These are phyloP conservation scores for Apostichopus parvimensis DNA, from an alignment of 35 echinoderm and acorn worm genomes.

Conservation along the genomic window DNA sequence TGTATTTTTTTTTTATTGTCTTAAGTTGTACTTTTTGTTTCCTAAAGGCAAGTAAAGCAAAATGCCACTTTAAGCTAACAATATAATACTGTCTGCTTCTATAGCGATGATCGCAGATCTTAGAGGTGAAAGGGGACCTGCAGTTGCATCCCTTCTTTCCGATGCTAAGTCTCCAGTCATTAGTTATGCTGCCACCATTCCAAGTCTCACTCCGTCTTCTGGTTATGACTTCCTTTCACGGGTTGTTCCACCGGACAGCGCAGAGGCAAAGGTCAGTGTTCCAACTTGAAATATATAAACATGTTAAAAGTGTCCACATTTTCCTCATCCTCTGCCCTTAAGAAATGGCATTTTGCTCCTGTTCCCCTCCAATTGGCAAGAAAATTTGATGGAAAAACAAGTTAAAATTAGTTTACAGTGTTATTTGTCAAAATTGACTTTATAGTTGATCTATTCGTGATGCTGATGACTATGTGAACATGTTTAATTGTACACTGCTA, in stretches of 20 bases:
- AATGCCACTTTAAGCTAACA: background rate
- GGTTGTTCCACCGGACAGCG: conserved; percentile 51
- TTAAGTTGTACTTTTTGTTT: background rate
- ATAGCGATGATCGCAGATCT: conserved; percentile 42
- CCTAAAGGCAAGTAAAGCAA: background rate
- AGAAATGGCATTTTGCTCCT: too few species aligned
- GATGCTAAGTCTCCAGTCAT: conserved; percentile 70
- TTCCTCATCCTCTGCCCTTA: too few species aligned
- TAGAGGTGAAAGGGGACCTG: conserved; percentile 32
- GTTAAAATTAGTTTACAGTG: too few species aligned
- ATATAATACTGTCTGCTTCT: background rate
- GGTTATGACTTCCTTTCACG: conserved; percentile 67
- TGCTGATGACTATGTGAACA: too few species aligned
- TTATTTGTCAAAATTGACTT: too few species aligned
- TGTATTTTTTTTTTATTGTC: too few species aligned
- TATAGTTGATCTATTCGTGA: too few species aligned
- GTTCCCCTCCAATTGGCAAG: too few species aligned
- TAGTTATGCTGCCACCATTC: conserved; percentile 71
- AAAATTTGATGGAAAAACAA: too few species aligned
- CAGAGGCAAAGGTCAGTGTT: conserved; percentile 55
- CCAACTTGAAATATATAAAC: too few species aligned
- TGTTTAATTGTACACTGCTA: too few species aligned
- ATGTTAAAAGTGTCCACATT: too few species aligned
- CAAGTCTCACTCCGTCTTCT: conserved; percentile 31
- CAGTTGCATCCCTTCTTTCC: conserved; percentile 53